phyloP scores from a whole-genome alignment of 2,888 invertebrate species.

The Itoplectis maculator region DNA sequence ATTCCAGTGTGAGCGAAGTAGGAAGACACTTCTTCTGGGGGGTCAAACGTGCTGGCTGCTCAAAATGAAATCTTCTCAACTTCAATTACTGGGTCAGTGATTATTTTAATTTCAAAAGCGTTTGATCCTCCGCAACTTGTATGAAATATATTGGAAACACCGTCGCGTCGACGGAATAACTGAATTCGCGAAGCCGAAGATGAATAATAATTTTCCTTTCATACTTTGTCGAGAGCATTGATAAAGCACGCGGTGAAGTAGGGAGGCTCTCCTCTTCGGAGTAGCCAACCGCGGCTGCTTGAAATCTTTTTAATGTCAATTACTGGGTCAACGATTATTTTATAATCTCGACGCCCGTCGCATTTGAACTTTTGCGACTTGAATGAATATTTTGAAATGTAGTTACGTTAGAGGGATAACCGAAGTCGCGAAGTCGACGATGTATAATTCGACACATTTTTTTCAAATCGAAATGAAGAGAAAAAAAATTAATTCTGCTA shows the following conservation, averaged over 20 bases:
- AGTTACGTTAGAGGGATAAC: too few species aligned
- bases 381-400: too few species aligned
- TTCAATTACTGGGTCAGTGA: constrained; percentile 22
- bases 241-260: background rate
- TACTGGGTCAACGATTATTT: too few species aligned
- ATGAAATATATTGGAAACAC: constrained; percentile 11
- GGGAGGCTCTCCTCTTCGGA: too few species aligned
- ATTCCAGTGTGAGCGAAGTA: background rate
- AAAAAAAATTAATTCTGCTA: background rate
- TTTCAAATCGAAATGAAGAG: background rate
- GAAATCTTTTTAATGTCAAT: too few species aligned
- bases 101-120: background rate
- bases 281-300: too few species aligned
- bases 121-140: background rate
- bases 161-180: background rate
- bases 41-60: background rate
- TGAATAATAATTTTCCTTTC: background rate
- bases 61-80: background rate
- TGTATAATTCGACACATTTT: too few species aligned
- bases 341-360: too few species aligned
- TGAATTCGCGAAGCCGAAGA: background rate
- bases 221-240: constrained; percentile 1
- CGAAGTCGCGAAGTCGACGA: too few species aligned
- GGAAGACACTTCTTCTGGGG: background rate
- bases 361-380: too few species aligned